These are phyloP conservation scores for Eriocheir sinensis DNA, from an alignment of 1,140 invertebrate species.

Conservation along the genomic window DNA sequence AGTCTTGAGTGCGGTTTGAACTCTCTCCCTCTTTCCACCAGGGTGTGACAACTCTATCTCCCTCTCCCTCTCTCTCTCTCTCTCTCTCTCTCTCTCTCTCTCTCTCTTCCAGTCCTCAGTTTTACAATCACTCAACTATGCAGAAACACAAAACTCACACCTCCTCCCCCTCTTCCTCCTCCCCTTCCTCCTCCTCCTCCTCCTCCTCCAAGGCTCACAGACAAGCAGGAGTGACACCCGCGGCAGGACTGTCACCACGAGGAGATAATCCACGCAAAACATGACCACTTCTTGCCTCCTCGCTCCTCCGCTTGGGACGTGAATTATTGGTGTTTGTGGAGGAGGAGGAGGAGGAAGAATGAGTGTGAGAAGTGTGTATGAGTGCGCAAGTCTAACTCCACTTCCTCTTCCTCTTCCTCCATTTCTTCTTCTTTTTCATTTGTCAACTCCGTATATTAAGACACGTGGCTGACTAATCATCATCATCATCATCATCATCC, in stretches of 20 bases:
- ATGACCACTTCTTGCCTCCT: neutral
- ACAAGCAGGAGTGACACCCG: neutral
- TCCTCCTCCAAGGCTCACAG: neutral
- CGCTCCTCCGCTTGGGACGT: neutral
- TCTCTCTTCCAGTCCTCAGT: neutral
- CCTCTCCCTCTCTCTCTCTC: neutral
- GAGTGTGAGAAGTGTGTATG: neutral
- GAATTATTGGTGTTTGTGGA: neutral
- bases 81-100: neutral
- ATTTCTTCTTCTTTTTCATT: neutral
- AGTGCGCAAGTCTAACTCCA: neutral
- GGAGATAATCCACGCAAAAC: neutral
- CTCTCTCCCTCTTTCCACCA: neutral
- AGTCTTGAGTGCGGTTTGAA: neutral
- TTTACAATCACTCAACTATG: neutral
- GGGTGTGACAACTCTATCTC: neutral
- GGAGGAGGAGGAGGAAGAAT: slow-evolving; percentile 1
- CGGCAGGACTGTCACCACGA: neutral
- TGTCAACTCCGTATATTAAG: neutral
- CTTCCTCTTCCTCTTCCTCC: neutral
- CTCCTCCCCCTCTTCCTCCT: neutral
- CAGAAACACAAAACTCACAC: neutral
- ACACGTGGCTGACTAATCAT: slow-evolving; percentile 37
- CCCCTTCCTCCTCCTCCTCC: neutral
- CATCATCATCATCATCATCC: slow-evolving; percentile 39